Evolutionary conservation across 1,140 invertebrate genomes (phyloP), one percentile per base, ranked within the genome.

Genomic region (Hylaeus volcanicus): DNA sequence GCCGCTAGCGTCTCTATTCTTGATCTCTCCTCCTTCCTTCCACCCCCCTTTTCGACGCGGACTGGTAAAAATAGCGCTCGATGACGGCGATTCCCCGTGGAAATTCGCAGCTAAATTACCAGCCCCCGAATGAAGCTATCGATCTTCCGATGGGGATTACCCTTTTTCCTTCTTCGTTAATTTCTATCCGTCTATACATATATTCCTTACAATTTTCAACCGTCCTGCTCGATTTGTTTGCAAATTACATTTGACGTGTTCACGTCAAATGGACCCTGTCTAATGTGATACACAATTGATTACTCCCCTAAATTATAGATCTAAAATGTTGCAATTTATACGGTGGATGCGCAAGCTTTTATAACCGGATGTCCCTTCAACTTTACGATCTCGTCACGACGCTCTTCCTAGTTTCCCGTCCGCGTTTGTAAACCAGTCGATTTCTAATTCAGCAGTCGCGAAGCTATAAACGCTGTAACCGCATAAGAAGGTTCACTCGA

Each of bases 51-150:
- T 1, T 15, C 69, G 64, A 69, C 74, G 43, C 48, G 37, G 26
- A 70, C 70, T 68, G 48, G 41, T 37, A 78, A 82, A 82, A 79
- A 79, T 82, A 65, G 78, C 79, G 68, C 69, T 65, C 68, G 58
- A 74, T 45, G 65, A 63, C 53, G 48, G 15, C 12, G 71, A 77
- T 84, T 53, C 74, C 82, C 79, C 41, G 53, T 64, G 79, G 74
- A 84, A 84, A 84, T 84, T 70, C 74, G 41, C 69, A 48, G 5
- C 53, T 37, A 60, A 41, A 74, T 64, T 80, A 74, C 72, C 65
- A 14, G 58, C 63, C 60, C 37, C 73, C 73, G 68, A 68, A 84
- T 84, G 73, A 69, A 55, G 26, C 39, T 65, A 15, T 55, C 72
- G 26, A 63, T 75, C 65, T 14, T 43, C 14, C 41, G 15, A 1